Percentiles rank a stretch among this genome's conserved stretches.
Evolutionary conservation across 1,140 invertebrate species (phyloP).

Genomic region (Aphaenogaster rudis): DNA sequence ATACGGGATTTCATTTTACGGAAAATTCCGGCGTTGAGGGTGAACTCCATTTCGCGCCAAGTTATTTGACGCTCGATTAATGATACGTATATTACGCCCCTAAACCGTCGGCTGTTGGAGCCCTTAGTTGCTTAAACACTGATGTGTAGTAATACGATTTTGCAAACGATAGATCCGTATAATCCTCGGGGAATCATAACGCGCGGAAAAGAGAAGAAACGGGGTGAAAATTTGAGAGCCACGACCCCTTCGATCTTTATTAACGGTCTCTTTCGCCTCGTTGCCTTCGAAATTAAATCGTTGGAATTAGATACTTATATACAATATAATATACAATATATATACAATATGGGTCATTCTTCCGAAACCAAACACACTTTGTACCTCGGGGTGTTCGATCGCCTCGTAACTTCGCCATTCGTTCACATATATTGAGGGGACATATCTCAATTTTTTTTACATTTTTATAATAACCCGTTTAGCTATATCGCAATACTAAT

Average conservation of each 20-base stretch:
- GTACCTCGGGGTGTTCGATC: too few species aligned
- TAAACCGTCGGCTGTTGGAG: slow-evolving; percentile 68
- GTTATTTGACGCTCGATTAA: slow-evolving; percentile 79
- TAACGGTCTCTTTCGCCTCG: not conserved
- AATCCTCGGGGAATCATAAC: slow-evolving; percentile 72
- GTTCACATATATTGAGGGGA: too few species aligned
- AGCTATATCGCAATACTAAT: too few species aligned
- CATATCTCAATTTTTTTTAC: too few species aligned
- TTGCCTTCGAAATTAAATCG: slow-evolving; percentile 29
- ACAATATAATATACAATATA: too few species aligned
- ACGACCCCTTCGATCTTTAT: slow-evolving; percentile 58
- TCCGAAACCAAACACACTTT: too few species aligned
- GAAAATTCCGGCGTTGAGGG: slow-evolving; percentile 72
- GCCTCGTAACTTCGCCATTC: too few species aligned
- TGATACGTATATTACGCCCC: slow-evolving; percentile 75
- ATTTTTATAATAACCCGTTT: too few species aligned
- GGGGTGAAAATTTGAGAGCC: slow-evolving; percentile 68
- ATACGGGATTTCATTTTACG: slow-evolving; percentile 61
- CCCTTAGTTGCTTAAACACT: slow-evolving; percentile 74
- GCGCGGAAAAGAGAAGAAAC: slow-evolving; percentile 55
- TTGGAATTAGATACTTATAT: not conserved
- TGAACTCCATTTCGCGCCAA: slow-evolving; percentile 71
- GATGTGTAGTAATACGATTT: slow-evolving; percentile 74
- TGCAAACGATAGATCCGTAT: slow-evolving; percentile 75
- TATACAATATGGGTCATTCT: too few species aligned